Evolutionary conservation across 2,888 invertebrate species (phyloP).

Genomic region (Rotaria macrura): DNA sequence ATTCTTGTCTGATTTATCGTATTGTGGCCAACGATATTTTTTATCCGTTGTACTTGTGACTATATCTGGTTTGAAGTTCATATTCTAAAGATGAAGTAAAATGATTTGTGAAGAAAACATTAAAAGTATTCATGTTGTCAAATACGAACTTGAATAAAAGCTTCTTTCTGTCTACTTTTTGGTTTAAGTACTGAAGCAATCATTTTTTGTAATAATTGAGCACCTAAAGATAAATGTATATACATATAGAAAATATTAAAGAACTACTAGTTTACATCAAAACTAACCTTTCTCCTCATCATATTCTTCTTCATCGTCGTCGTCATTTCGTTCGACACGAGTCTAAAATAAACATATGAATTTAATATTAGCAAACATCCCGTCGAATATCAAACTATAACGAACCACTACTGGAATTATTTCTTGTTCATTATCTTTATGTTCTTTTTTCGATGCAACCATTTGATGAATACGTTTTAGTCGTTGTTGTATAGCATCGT

Average conservation of each 20-base stretch:
- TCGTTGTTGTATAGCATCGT: background rate
- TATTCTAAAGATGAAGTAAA: background rate
- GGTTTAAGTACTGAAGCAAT: slow-evolving; percentile 1
- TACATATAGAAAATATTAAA: background rate
- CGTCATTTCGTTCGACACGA: background rate
- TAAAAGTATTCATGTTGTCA: background rate
- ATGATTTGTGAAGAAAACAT: background rate
- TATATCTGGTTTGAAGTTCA: background rate
- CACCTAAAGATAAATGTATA: background rate
- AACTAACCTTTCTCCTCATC: background rate
- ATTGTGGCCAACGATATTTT: background rate
- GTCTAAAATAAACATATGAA: background rate
- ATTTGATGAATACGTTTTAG: background rate
- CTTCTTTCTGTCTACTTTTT: background rate
- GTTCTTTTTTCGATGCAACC: background rate
- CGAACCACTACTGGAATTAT: background rate
- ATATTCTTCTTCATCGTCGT: slow-evolving; percentile 19
- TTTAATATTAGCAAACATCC: background rate
- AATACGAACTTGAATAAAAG: background rate
- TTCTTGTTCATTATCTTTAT: background rate
- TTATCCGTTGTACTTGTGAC: background rate
- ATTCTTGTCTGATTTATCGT: background rate
- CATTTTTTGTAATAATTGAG: slow-evolving; percentile 15
- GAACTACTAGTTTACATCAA: background rate
- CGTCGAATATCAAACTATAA: background rate